phyloP scores from a whole-genome alignment of 23 tunicate genomes.

The Oikopleura albicans region DNA sequence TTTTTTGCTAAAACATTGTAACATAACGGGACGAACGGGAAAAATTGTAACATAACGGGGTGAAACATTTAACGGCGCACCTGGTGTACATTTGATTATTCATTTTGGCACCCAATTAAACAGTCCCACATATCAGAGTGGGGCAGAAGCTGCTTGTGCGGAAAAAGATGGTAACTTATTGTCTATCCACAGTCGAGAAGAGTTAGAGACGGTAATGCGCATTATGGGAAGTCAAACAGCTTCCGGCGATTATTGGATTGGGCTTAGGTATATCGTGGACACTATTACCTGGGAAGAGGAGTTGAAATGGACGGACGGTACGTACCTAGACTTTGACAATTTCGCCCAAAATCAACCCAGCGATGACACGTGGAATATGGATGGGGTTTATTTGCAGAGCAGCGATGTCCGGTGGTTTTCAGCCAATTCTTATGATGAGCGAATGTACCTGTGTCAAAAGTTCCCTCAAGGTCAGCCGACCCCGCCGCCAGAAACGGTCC shows the following conservation, averaged over 20 bases:
- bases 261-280: background rate
- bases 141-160: no score
- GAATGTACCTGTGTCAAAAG: background rate
- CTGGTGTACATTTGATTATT: no score
- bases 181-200: background rate
- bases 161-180: no score
- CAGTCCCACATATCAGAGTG: no score
- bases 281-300: background rate
- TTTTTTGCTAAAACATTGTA: no score
- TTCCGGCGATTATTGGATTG: background rate
- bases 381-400: background rate
- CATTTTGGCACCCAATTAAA: no score
- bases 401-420: background rate
- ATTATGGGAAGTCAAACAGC: background rate
- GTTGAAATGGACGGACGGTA: background rate
- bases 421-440: background rate
- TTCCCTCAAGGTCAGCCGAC: background rate
- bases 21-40: no score
- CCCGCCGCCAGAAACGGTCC: background rate
- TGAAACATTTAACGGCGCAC: no score
- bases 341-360: background rate
- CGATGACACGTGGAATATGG: background rate
- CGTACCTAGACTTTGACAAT: background rate
- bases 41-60: no score
- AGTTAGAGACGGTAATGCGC: background rate